These are phyloP conservation scores for Gymnodraco acuticeps DNA, from an alignment of 2,797 vertebrate genomes.

Conservation along the genomic window DNA sequence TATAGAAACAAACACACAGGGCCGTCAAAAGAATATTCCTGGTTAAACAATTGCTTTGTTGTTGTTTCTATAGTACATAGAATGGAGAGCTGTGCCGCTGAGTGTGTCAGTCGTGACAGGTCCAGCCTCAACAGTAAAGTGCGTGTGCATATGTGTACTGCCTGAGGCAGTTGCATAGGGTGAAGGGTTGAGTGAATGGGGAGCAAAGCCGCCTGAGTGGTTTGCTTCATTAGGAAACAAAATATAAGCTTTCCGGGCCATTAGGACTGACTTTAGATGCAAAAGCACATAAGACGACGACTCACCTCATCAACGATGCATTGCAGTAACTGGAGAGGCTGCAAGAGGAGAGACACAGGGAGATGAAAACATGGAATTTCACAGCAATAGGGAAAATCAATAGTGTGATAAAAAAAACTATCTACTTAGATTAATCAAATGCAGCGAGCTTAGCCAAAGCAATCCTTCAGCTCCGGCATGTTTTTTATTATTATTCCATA, in stretches of 20 bases:
- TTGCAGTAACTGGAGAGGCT: conserved; percentile 99
- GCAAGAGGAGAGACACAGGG: conserved; percentile 76
- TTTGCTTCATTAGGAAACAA: conserved; percentile 99
- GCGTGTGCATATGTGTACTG: conserved; percentile 71
- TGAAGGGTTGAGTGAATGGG: conserved; percentile 92
- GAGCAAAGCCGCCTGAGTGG: conserved; percentile 88
- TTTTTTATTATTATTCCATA: conserved; percentile 93
- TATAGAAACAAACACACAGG: not conserved
- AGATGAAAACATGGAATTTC: conserved; percentile 87
- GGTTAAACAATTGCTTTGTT: conserved; percentile 41
- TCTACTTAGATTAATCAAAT: conserved; percentile 96
- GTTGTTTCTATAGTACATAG: conserved; percentile 5
- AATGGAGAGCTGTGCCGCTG: conserved; percentile 17
- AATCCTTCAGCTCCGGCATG: conserved; percentile 87
- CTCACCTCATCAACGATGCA: conserved; percentile 99
- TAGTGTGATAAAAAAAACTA: conserved; percentile 92
- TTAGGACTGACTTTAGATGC: conserved; percentile 99
- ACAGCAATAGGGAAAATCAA: conserved; percentile 96
- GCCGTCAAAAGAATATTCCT: conserved; percentile 14
- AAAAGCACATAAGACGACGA: conserved; percentile 99
- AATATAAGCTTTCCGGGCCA: conserved; percentile 98
- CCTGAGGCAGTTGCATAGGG: conserved; percentile 77
- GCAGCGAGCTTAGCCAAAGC: conserved; percentile 92
- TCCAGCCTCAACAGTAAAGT: conserved; percentile 74
- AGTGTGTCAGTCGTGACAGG: conserved; percentile 64